Percentiles rank a stretch among this genome's conserved stretches.
Conservation (phyloP, 1,140 invertebrate species). For the Apis mellifera region DNA sequence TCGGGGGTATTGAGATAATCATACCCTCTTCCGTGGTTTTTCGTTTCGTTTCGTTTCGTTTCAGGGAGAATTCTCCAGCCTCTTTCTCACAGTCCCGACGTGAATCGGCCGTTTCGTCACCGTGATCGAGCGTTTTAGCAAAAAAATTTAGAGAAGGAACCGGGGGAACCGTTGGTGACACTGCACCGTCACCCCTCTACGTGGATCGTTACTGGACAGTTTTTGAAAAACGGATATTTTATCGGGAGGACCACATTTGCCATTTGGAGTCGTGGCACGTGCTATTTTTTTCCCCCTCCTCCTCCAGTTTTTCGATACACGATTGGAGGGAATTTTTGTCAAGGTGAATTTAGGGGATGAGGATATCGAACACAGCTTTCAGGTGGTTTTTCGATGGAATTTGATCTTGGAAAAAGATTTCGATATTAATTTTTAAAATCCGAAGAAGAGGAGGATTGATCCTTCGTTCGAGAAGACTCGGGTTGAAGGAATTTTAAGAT, state of each 20-base stretch:
- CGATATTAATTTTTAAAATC: no score
- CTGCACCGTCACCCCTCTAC: constrained; percentile 5
- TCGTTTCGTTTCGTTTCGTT: not conserved
- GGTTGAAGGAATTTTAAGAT: no score
- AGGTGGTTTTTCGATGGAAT: no score
- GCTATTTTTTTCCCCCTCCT: not conserved
- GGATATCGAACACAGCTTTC: no score
- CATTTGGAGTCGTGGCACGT: not conserved
- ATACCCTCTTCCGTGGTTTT: not conserved
- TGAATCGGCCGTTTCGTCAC: not conserved
- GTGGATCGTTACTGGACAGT: constrained; percentile 10
- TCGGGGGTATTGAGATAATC: constrained; percentile 35
- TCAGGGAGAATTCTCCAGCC: not conserved
- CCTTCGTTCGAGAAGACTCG: no score
- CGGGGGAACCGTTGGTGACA: constrained; percentile 29
- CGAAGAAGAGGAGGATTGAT: no score
- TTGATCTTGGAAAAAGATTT: no score
- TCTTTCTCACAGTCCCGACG: constrained; percentile 30
- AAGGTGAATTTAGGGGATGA: not conserved
- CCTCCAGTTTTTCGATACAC: not conserved
- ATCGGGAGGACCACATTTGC: not conserved
- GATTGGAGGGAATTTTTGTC: not conserved
- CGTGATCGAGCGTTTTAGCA: constrained; percentile 45
- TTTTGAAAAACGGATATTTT: not conserved
- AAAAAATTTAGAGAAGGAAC: constrained; percentile 22